phyloP scores from a whole-genome alignment of 2,113 vertebrate genomes.

The Perca flavescens region DNA sequence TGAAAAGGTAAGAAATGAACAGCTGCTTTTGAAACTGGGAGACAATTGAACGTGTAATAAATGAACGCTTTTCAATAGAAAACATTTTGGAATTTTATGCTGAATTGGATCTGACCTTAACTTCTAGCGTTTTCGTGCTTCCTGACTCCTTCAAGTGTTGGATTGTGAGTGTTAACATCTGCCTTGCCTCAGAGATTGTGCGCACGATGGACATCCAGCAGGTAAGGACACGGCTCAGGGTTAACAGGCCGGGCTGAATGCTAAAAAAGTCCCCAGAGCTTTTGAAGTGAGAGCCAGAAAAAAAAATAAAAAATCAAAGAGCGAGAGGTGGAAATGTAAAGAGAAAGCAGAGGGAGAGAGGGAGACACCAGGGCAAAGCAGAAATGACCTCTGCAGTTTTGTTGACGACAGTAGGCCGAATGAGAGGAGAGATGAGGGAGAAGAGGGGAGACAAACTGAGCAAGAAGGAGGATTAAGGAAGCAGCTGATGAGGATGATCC shows the following conservation, averaged over 20 bases:
- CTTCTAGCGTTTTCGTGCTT: not conserved
- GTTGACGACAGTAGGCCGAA: slow-evolving; percentile 62
- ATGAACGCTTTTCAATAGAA: not conserved
- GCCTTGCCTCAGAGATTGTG: slow-evolving; percentile 11
- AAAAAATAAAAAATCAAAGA: slow-evolving; percentile 10
- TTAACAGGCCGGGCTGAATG: slow-evolving; percentile 51
- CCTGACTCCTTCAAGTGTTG: not conserved
- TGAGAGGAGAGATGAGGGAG: slow-evolving; percentile 39
- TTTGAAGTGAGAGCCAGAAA: slow-evolving; percentile 26
- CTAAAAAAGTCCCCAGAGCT: slow-evolving; percentile 46
- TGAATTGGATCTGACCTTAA: slow-evolving; percentile 1
- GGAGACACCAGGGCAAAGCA: slow-evolving; percentile 29
- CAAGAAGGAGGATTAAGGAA: slow-evolving; percentile 73
- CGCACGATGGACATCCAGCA: not conserved
- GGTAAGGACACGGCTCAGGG: slow-evolving; percentile 56
- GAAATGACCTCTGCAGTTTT: slow-evolving; percentile 69
- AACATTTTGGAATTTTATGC: not conserved
- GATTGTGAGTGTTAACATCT: slow-evolving; percentile 9
- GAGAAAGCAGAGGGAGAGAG: slow-evolving; percentile 23
- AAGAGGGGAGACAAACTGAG: slow-evolving; percentile 62
- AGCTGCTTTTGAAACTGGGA: slow-evolving; percentile 14
- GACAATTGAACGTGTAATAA: not conserved
- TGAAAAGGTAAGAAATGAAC: slow-evolving; percentile 40
- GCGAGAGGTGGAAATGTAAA: slow-evolving; percentile 49
- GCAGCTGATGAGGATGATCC: slow-evolving; percentile 71